These are phyloP conservation scores for Chloroceryle inda DNA, from an alignment of 2,797 vertebrate species.

Conservation along the genomic window DNA sequence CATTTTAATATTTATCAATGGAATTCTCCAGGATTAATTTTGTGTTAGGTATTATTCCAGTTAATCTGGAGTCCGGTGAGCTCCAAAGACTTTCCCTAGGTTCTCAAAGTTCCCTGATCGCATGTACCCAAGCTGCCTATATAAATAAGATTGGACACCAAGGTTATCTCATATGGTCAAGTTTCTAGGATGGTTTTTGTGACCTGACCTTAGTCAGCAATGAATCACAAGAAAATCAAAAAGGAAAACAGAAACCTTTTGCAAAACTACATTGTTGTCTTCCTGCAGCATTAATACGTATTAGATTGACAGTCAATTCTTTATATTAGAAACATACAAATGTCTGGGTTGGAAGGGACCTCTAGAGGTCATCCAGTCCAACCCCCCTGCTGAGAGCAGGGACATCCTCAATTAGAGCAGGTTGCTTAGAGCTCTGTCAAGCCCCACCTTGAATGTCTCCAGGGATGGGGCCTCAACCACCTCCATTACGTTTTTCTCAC, in stretches of 20 bases:
- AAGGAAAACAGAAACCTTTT: neutral
- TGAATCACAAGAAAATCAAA: neutral
- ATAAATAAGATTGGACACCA: neutral
- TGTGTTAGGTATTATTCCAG: neutral
- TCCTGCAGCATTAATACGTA: neutral
- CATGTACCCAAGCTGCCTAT: neutral
- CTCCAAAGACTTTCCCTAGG: neutral
- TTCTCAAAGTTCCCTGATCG: neutral
- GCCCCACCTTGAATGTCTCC: too few relatives aligned
- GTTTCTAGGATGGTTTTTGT: neutral
- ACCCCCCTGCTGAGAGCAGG: too few relatives aligned
- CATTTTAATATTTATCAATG: neutral
- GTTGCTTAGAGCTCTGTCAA: too few relatives aligned
- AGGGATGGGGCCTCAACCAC: too few relatives aligned
- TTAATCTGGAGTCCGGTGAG: neutral
- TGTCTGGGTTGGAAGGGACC: too few relatives aligned
- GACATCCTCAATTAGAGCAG: too few relatives aligned
- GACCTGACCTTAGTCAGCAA: neutral
- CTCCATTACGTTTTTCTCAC: neutral
- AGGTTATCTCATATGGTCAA: neutral
- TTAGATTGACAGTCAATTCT: neutral
- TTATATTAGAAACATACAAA: neutral
- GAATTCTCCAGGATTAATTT: neutral
- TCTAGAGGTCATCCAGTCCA: too few relatives aligned
- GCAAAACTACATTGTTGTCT: neutral